Evolutionary conservation across 2,113 vertebrate genomes (phyloP).

Genomic region (Nothoprocta pentlandii): DNA sequence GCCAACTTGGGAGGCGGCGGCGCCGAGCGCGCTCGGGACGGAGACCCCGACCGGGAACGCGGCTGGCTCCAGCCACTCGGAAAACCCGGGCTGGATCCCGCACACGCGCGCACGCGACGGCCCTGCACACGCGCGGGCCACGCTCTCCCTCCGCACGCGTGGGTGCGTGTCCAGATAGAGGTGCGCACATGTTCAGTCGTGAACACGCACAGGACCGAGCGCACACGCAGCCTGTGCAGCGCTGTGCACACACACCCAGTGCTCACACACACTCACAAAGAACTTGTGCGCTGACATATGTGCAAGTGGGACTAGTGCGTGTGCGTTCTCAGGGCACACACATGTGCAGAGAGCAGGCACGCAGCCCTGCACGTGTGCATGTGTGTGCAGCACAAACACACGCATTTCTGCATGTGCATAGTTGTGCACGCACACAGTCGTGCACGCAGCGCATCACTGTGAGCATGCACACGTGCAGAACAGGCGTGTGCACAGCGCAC

Average conservation of each 20-base stretch:
- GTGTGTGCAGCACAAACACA: accelerated
- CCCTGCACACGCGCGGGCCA: not conserved
- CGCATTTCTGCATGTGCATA: too few species aligned
- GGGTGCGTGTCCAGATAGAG: not conserved
- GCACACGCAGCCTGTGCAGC: not conserved
- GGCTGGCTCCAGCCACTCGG: not conserved
- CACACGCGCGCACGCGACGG: not conserved
- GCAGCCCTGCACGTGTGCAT: too few species aligned
- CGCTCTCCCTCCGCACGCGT: not conserved
- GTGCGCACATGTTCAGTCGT: not conserved
- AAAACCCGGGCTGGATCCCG: slow-evolving; percentile 57
- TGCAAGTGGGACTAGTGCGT: accelerated
- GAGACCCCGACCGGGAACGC: slow-evolving; percentile 43
- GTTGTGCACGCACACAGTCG: too few species aligned
- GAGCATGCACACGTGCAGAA: accelerated
- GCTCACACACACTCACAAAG: not conserved
- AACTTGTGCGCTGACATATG: accelerated
- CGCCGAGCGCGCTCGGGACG: slow-evolving; percentile 23
- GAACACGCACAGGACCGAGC: not conserved
- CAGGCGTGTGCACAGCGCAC: not conserved
- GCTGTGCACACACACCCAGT: not conserved
- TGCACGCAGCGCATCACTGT: not conserved
- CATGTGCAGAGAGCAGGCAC: not conserved
- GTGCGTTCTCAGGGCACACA: not conserved
- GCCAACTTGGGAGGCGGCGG: slow-evolving; percentile 27